Evolutionary conservation across 2,797 vertebrate genomes (phyloP), one percentile per base, ranked within the genome.

Genomic region (Gymnothorax javanicus): DNA sequence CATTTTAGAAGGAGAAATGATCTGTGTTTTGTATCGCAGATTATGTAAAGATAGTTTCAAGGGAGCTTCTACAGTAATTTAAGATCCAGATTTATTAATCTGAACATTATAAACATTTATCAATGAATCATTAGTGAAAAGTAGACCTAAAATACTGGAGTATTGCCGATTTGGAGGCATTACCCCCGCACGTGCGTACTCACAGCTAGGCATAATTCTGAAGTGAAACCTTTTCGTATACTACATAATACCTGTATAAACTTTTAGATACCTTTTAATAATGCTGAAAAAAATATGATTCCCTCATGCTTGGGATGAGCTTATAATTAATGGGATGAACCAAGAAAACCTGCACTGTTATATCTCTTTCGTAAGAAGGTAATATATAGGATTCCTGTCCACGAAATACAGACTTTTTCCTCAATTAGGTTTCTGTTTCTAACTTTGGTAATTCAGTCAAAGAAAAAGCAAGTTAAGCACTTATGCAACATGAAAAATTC

Each of bases 251-350:
- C 33, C 33, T 43, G 33, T 43, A 43, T 43, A 43, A 43, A 43
- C 33, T 43, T 43, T 43, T 43, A 43, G 33, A 43, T 43, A 43
- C 33, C 1, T 43, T 43, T 43, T 43, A 90, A 90, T 89, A 59
- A 86, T 92, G 93, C 89, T 88, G 91, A 89, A 88, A 92, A 93
- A 92, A 84, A 92, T 94, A 93, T 83, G 91, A 91, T 95, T 95
- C 94, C 94, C 94, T 94, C 87, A 86, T 88, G 85, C 85, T 85
- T 88, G 81, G 87, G 85, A 87, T 91, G 89, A 92, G 91, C 91
- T 88, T 88, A 84, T 87, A 92, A 86, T 84, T 88, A 75, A 43
- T 88, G 88, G 91, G 67, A 50, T 82, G 75, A 84, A 87, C 84
- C 62, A 69, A 86, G 86, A 73, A 89, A 90, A 69, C 86, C 86